phyloP scores from a whole-genome alignment of 37 sponge, comb jelly and placozoan species.

The Amphimedon queenslandica region DNA sequence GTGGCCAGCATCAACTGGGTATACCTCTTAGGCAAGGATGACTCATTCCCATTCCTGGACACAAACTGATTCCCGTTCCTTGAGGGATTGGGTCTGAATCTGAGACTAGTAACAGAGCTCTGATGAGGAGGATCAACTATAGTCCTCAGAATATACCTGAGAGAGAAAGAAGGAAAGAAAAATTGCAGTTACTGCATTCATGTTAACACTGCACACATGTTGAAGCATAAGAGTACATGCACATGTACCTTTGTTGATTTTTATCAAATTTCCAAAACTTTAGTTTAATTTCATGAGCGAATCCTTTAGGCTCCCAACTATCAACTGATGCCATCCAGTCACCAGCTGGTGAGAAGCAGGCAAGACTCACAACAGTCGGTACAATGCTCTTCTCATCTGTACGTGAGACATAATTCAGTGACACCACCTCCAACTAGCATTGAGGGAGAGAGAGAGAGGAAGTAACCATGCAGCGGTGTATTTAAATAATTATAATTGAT shows the following conservation, averaged over 20 bases:
- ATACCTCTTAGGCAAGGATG: neutral
- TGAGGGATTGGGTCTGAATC: constrained; percentile 42
- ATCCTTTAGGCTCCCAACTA: constrained; percentile 57
- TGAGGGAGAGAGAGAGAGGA: too few relatives aligned
- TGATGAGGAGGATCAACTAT: constrained; percentile 82
- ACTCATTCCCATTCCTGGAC: neutral
- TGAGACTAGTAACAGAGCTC: constrained; percentile 41
- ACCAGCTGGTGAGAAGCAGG: constrained; percentile 69
- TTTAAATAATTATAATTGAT: too few relatives aligned
- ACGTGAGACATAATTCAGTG: constrained; percentile 81
- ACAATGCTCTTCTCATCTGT: constrained; percentile 45
- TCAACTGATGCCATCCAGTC: constrained; percentile 89
- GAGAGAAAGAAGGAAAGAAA: neutral
- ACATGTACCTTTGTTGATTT: constrained; percentile 34
- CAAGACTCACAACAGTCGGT: constrained; percentile 61
- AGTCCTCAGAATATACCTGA: constrained; percentile 64
- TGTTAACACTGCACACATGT: neutral
- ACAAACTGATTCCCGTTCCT: neutral
- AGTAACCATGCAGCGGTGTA: too few relatives aligned
- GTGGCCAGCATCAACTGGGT: too few relatives aligned
- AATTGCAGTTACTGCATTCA: neutral
- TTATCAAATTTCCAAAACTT: constrained; percentile 73
- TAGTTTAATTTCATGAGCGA: constrained; percentile 52
- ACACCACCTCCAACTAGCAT: constrained; percentile 65
- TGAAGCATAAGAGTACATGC: neutral